These are phyloP conservation scores for Podarcis siculus DNA, from an alignment of 2,797 vertebrate species.

Conservation along the genomic window DNA sequence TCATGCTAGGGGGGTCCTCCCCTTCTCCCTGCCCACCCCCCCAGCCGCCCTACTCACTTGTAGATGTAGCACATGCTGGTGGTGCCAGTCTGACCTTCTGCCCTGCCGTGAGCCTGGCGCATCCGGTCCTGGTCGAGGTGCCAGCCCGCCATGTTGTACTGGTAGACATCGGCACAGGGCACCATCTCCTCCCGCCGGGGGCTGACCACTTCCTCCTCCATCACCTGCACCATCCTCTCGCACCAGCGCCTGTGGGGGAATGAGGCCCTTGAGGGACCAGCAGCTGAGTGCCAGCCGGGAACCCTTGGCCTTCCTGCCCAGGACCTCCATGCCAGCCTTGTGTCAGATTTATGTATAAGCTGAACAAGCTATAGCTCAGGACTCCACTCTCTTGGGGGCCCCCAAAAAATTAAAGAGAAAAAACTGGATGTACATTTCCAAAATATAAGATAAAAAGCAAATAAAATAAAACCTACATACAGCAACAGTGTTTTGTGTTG, in stretches of 20 bases:
- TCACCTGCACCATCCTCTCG: constrained; percentile 76
- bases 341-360: too few species aligned
- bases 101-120: constrained; percentile 70
- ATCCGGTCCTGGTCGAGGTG: constrained; percentile 82
- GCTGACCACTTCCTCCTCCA: constrained; percentile 76
- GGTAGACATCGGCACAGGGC: constrained; percentile 84
- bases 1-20: rapidly evolving
- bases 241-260: constrained; percentile 86
- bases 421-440: too few species aligned
- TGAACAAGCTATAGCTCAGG: too few species aligned
- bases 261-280: not conserved
- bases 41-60: constrained; percentile 78
- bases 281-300: too few species aligned
- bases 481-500: too few species aligned
- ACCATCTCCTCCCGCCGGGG: constrained; percentile 83
- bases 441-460: too few species aligned
- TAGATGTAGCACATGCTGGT: constrained; percentile 84
- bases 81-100: constrained; percentile 56
- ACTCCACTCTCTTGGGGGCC: too few species aligned
- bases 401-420: too few species aligned
- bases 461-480: too few species aligned
- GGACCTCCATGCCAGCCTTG: not conserved
- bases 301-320: not conserved
- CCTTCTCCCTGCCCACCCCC: rapidly evolving
- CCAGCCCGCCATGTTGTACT: constrained; percentile 85